Evolutionary conservation across 2,888 invertebrate species (phyloP).

Genomic region (Thelaira solivaga): DNA sequence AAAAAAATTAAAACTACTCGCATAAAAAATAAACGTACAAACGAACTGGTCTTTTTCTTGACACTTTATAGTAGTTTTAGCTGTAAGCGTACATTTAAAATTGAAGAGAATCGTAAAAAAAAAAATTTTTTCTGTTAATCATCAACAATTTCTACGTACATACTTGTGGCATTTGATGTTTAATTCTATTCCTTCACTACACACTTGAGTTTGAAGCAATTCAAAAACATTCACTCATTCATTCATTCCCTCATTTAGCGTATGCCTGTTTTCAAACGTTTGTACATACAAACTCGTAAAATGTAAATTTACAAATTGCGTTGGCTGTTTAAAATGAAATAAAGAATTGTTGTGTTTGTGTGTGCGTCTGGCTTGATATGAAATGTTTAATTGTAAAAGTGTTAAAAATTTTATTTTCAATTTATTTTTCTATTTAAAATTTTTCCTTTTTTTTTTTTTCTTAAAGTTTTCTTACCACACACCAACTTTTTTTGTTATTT

Average conservation of each 20-base stretch:
- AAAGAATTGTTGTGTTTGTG: conserved; percentile 10
- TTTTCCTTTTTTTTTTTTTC: conserved; percentile 11
- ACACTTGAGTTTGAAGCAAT: not conserved
- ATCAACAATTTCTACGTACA: conserved; percentile 44
- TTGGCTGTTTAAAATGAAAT: conserved; percentile 25
- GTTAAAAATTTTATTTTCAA: conserved; percentile 48
- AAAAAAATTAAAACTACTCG: conserved; percentile 19
- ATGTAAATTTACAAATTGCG: conserved; percentile 57
- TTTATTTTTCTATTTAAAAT: conserved; percentile 34
- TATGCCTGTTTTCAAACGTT: conserved; percentile 18
- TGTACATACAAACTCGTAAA: too few species aligned
- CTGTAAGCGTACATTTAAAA: conserved; percentile 49
- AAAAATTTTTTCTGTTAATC: conserved; percentile 30
- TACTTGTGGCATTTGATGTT: conserved; percentile 52
- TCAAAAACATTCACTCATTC: not conserved
- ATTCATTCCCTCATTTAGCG: conserved; percentile 6
- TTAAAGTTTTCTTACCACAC: conserved; percentile 39
- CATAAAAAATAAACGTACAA: not conserved
- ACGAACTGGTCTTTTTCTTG: conserved; percentile 59
- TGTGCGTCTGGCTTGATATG: conserved; percentile 46
- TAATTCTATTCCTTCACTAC: conserved; percentile 29
- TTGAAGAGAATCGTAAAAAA: conserved; percentile 24
- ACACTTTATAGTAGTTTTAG: conserved; percentile 51
- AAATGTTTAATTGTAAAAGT: conserved; percentile 60
- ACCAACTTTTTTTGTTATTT: conserved; percentile 26